Conservation (phyloP, 2,797 vertebrate genomes). For the Pseudochirops cupreus region DNA sequence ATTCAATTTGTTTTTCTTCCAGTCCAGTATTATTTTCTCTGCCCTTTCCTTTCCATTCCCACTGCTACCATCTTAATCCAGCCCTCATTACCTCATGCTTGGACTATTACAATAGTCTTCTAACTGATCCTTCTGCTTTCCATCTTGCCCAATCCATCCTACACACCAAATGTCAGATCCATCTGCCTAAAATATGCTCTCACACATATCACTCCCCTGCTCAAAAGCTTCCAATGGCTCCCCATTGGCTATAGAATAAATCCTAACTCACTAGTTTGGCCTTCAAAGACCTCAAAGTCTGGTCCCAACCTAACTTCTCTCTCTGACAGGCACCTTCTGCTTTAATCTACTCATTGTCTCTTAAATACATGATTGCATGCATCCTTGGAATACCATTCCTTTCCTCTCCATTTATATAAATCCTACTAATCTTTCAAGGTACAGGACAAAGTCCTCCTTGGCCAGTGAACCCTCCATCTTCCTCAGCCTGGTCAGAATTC, state of each 20-base stretch:
- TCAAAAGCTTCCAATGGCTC: background rate
- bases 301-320: background rate
- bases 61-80: background rate
- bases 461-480: background rate
- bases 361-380: background rate
- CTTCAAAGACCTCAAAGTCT: background rate
- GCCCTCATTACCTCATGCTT: background rate
- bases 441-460: background rate
- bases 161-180: background rate
- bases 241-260: background rate
- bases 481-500: background rate
- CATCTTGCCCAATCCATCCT: background rate
- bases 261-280: background rate
- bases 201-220: background rate
- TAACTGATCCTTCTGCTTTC: background rate
- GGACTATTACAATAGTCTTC: background rate
- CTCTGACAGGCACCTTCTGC: background rate
- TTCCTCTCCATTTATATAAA: background rate
- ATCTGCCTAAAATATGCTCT: background rate
- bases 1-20: background rate
- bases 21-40: background rate
- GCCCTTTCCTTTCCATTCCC: background rate
- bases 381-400: background rate
- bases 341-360: background rate
- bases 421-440: background rate